A percentile compares a stretch with the other conserved stretches of the same genome.
Conservation (phyloP, 2,888 invertebrate genomes). For the Lasiommata megera region DNA sequence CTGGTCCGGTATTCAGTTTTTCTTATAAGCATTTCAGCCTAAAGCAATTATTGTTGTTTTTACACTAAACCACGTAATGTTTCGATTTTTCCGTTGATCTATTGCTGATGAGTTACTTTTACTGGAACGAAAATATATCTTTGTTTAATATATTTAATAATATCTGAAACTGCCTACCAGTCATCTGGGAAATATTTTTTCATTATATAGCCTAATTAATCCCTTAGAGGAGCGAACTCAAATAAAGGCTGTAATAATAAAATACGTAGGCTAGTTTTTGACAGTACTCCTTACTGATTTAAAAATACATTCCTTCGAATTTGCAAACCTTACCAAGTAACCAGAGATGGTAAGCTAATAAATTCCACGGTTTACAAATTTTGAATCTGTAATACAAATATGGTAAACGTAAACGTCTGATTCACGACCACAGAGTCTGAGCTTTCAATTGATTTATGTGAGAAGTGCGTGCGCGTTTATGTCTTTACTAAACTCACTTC, state of each 20-base stretch:
- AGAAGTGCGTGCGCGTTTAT: constrained; percentile 4
- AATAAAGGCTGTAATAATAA: too few relatives aligned
- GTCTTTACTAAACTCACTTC: neutral
- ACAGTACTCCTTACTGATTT: neutral
- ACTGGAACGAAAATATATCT: too few relatives aligned
- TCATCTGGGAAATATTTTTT: too few relatives aligned
- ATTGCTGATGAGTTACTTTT: neutral
- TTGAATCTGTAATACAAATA: neutral
- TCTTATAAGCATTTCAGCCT: too few relatives aligned
- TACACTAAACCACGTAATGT: neutral
- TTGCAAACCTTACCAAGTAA: neutral
- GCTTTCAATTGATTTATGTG: neutral
- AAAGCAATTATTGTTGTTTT: too few relatives aligned
- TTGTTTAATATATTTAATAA: too few relatives aligned
- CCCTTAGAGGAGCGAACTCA: too few relatives aligned
- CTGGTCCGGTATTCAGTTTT: too few relatives aligned
- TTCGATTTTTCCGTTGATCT: neutral
- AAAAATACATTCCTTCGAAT: too few relatives aligned
- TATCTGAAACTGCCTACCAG: too few relatives aligned
- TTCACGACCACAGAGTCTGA: neutral
- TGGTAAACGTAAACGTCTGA: neutral
- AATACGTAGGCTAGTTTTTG: too few relatives aligned
- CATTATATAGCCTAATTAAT: too few relatives aligned
- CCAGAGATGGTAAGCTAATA: neutral
- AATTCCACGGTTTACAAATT: neutral